Evolutionary conservation across 2,797 vertebrate genomes (phyloP).

Genomic region (Melanogrammus aeglefinus): DNA sequence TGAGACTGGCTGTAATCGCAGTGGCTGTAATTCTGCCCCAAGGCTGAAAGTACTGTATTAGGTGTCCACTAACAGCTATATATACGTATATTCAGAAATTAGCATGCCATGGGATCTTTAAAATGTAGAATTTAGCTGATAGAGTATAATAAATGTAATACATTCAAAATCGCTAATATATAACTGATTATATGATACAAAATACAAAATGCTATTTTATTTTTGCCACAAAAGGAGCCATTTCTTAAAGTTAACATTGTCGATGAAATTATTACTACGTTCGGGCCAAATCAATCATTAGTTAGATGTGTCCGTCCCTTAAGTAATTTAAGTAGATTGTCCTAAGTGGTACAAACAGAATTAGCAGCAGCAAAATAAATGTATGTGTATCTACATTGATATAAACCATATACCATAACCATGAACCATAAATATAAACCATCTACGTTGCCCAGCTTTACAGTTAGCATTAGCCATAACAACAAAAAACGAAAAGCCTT

Average conservation of each 20-base stretch:
- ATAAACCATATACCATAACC: slow-evolving; percentile 1
- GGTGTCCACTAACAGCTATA: no score
- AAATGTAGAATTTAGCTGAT: background rate
- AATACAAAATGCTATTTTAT: background rate
- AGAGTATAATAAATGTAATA: background rate
- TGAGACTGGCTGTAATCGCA: no score
- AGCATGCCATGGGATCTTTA: no score
- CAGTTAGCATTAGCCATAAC: slow-evolving; percentile 18
- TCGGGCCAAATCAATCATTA: background rate
- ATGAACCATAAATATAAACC: slow-evolving; percentile 8
- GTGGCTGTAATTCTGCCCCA: no score
- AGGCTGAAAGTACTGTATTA: no score
- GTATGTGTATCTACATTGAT: slow-evolving; percentile 2
- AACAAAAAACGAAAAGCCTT: slow-evolving; percentile 17
- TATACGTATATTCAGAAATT: no score
- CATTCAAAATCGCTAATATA: background rate
- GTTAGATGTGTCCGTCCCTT: background rate
- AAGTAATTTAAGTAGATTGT: background rate
- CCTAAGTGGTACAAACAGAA: background rate
- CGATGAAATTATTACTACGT: background rate
- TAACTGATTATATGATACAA: background rate
- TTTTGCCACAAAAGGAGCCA: background rate
- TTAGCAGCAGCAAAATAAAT: slow-evolving; percentile 5
- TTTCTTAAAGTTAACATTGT: background rate
- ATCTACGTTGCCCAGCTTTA: slow-evolving; percentile 6